A percentile compares a stretch with the other conserved stretches of the same genome.
These are phyloP conservation scores for Cydia splendana DNA, from an alignment of 1,140 invertebrate genomes.

Conservation along the genomic window DNA sequence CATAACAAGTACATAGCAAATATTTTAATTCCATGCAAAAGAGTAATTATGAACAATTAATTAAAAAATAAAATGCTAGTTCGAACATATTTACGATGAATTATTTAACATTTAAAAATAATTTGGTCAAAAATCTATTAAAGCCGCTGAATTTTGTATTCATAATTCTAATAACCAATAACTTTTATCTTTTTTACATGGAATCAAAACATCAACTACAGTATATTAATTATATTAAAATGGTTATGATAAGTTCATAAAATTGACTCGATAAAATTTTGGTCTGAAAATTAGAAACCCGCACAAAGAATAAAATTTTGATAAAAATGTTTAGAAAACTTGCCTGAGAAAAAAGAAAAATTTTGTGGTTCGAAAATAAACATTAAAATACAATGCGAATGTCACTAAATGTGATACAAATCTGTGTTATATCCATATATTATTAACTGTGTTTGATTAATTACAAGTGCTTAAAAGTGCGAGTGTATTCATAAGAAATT, in stretches of 20 bases:
- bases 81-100: not conserved
- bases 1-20: conserved; percentile 57
- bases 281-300: conserved; percentile 61
- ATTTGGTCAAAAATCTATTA: not conserved
- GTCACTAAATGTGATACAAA: conserved; percentile 26
- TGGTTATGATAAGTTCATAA: conserved; percentile 58
- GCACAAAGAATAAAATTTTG: conserved; percentile 34
- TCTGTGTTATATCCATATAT: conserved; percentile 40
- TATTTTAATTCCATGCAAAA: conserved; percentile 6
- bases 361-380: not conserved
- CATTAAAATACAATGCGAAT: conserved; percentile 21
- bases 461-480: conserved; percentile 73
- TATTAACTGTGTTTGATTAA: conserved; percentile 56
- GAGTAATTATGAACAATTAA: not conserved
- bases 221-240: conserved; percentile 40
- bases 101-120: not conserved
- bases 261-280: conserved; percentile 67
- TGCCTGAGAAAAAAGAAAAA: not conserved
- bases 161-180: not conserved
- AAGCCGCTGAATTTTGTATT: not conserved
- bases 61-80: not conserved
- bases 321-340: conserved; percentile 21
- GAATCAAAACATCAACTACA: conserved; percentile 26
- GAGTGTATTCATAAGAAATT: conserved; percentile 79
- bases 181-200: not conserved